Percentiles rank a stretch among this genome's conserved stretches.
phyloP scores from a whole-genome alignment of 2,797 vertebrate genomes.

The Acanthis flammea region DNA sequence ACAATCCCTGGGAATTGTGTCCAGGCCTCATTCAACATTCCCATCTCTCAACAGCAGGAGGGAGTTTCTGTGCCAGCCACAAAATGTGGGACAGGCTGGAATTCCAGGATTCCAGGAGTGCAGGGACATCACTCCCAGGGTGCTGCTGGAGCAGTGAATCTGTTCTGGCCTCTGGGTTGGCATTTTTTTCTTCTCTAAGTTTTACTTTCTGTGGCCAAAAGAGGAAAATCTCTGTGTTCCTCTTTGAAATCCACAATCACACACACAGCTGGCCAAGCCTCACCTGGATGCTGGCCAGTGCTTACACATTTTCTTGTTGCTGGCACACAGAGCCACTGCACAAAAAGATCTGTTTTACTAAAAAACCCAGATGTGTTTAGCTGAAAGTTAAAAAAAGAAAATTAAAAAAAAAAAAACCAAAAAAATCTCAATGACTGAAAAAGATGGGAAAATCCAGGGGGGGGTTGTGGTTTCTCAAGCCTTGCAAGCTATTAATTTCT shows the following conservation, averaged over 20 bases:
- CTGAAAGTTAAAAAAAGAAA: background rate
- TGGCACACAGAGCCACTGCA: constrained; percentile 7
- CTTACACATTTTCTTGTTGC: background rate
- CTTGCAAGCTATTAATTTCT: constrained; percentile 25
- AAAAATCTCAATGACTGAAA: background rate
- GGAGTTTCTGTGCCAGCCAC: background rate
- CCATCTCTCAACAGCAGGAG: background rate
- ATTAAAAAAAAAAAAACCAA: no score
- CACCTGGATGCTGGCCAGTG: constrained; percentile 40
- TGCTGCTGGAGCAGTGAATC: background rate
- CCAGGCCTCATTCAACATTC: background rate
- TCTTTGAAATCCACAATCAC: background rate
- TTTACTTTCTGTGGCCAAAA: background rate
- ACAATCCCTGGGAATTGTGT: background rate
- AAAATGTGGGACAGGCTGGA: background rate
- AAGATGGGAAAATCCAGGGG: background rate
- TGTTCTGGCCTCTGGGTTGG: background rate
- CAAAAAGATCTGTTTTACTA: constrained; percentile 12
- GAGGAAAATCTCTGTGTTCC: background rate
- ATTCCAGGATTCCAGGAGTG: background rate
- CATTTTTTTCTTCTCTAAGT: background rate
- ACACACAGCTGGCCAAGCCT: background rate
- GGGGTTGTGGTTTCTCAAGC: constrained; percentile 18
- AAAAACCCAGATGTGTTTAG: constrained; percentile 20
- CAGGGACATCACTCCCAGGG: background rate